Evolutionary conservation across 2,888 invertebrate genomes (phyloP).

Genomic region (Syrphus vitripennis): DNA sequence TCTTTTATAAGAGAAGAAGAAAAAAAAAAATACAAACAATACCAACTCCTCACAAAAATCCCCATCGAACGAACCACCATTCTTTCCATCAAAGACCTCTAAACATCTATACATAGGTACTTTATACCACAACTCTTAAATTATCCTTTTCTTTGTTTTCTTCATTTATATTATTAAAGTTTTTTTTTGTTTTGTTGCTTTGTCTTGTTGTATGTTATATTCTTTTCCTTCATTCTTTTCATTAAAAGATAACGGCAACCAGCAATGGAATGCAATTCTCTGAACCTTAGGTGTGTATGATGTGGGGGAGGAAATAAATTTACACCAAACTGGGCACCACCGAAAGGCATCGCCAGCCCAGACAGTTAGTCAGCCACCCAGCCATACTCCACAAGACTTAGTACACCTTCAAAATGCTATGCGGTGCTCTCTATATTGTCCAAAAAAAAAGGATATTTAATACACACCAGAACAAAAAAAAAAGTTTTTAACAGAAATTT

Average conservation of each 20-base stretch:
- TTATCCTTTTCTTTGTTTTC: conserved; percentile 59
- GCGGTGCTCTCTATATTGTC: conserved; percentile 30
- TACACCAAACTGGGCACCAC: conserved; percentile 43
- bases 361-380: not conserved
- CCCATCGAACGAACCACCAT: not conserved
- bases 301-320: conserved; percentile 48
- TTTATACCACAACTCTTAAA: conserved; percentile 27
- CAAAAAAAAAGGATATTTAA: conserved; percentile 58
- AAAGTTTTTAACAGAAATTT: conserved; percentile 5
- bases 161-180: not conserved
- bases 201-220: conserved; percentile 9
- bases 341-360: too few relatives aligned
- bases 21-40: conserved; percentile 4
- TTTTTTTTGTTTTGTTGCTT: not conserved
- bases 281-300: not conserved
- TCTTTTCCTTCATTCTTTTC: conserved; percentile 51
- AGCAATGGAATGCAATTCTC: conserved; percentile 53
- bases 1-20: conserved; percentile 1
- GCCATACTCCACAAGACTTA: conserved; percentile 19
- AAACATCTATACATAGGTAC: too few relatives aligned
- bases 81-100: not conserved
- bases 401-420: conserved; percentile 48
- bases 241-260: conserved; percentile 68
- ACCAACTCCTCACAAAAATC: not conserved
- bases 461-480: conserved; percentile 48